Evolutionary conservation across 2,888 invertebrate genomes (phyloP).

Genomic region (Drosophila ezoana): DNA sequence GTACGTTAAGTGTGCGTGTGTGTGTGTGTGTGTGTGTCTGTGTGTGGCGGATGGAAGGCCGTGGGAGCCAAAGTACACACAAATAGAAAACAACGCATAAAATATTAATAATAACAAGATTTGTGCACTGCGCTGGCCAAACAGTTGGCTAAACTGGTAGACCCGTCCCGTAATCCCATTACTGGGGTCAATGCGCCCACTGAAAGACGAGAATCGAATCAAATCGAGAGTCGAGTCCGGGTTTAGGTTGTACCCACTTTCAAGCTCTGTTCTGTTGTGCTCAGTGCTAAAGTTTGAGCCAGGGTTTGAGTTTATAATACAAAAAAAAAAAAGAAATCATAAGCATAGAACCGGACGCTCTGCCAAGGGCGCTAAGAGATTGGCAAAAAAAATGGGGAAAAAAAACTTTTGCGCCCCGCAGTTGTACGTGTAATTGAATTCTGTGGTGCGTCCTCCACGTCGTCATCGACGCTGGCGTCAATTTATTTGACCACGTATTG

Average conservation of each 20-base stretch:
- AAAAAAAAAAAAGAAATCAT: conserved; percentile 48
- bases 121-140: conserved; percentile 52
- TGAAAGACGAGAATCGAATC: conserved; percentile 44
- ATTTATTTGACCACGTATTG: conserved; percentile 78
- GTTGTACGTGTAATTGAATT: conserved; percentile 71
- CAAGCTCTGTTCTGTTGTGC: conserved; percentile 23
- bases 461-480: conserved; percentile 64
- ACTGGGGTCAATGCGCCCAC: conserved; percentile 69
- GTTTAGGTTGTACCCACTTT: conserved; percentile 39
- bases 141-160: conserved; percentile 64
- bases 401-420: conserved; percentile 35
- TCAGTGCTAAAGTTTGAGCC: conserved; percentile 19
- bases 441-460: conserved; percentile 51
- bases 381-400: conserved; percentile 18
- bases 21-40: background rate
- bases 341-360: conserved; percentile 36
- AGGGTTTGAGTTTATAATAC: conserved; percentile 35
- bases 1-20: conserved; percentile 27
- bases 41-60: conserved; percentile 7
- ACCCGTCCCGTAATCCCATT: conserved; percentile 69
- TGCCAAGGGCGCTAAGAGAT: conserved; percentile 32
- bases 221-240: conserved; percentile 30
- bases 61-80: conserved; percentile 8
- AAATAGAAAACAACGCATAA: conserved; percentile 66
- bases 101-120: conserved; percentile 78